phyloP scores from a whole-genome alignment of 2,113 vertebrate genomes.

The Actinemys pallida region DNA sequence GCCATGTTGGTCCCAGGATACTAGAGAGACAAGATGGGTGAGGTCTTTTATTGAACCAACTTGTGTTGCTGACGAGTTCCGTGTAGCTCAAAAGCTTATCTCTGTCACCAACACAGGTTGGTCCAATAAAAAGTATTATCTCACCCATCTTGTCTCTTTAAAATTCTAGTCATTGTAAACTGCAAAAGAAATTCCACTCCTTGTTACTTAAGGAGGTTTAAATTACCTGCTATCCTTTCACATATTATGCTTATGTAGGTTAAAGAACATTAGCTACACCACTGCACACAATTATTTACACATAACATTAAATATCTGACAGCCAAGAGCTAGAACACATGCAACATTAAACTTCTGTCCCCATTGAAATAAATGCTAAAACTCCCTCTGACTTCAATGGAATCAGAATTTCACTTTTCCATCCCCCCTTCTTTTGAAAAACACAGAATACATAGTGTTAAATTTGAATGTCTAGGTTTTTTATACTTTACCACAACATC shows the following conservation, averaged over 20 bases:
- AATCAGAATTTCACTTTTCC: not conserved
- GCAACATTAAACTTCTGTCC: not conserved
- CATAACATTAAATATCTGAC: not conserved
- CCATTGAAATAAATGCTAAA: not conserved
- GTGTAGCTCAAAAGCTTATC: not conserved
- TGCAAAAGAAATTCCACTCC: not conserved
- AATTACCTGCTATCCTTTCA: not conserved
- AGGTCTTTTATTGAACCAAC: not conserved
- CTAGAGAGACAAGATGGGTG: not conserved
- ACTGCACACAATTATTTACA: not conserved
- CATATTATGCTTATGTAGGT: not conserved
- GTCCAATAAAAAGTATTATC: not conserved
- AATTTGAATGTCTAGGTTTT: rapidly evolving
- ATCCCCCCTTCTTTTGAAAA: not conserved
- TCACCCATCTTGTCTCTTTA: not conserved
- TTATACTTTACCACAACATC: not conserved
- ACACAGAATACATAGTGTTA: not conserved
- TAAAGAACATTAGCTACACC: not conserved
- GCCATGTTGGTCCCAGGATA: not conserved
- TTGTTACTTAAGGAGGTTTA: not conserved
- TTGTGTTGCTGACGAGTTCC: not conserved
- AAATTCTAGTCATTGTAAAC: not conserved
- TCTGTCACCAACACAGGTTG: not conserved
- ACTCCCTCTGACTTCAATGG: not conserved
- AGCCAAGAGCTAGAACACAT: not conserved